Evolutionary conservation across 37 sponge, comb jelly and placozoan genomes (phyloP), one percentile per base, ranked within the genome.

Genomic region (Aplysina aerophoba): DNA sequence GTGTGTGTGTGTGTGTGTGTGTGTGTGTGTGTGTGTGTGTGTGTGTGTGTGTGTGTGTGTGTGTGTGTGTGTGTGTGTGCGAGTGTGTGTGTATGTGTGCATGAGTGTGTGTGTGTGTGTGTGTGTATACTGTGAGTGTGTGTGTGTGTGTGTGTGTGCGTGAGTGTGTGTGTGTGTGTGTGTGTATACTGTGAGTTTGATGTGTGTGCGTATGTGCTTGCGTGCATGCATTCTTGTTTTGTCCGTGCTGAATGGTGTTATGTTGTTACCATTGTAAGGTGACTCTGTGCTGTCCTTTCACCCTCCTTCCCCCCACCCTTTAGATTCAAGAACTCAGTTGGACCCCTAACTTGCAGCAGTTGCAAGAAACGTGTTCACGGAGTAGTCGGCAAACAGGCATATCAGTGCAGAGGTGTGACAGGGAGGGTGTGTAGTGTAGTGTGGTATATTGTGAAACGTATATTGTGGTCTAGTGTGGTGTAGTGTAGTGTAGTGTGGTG

Each of bases 1-100:
- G 66, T 65, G 66, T 65, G 66, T 65, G 66, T 65, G 66, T 65
- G n/a, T n/a, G n/a, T n/a, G n/a, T n/a, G n/a, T n/a, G n/a, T n/a
- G 66, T 16, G 19, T 65, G 66, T 65, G 66, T 65, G 66, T 65
- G 66, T 65, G 22, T 65, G 19, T 65, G 66, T 65, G 14, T 65
- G 22, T 65, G 66, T 65, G 66, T 11, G 66, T 65, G 66, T 11
- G 66, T 65, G 66, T 65, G 27, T 16, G 66, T 65, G 19, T 16
- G n/a, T n/a, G n/a, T n/a, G n/a, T n/a, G n/a, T n/a, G n/a, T n/a
- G n/a, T n/a, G n/a, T n/a, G n/a, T n/a, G n/a, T n/a, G n/a, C n/a
- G n/a, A n/a, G n/a, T n/a, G n/a, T n/a, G n/a, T n/a, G n/a, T n/a
- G n/a, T n/a, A n/a, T n/a, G n/a, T n/a, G n/a, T n/a, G n/a, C n/a